Base-by-base conservation (phyloP, 2,113 vertebrate species). In the Galemys pyrenaicus region DNA sequence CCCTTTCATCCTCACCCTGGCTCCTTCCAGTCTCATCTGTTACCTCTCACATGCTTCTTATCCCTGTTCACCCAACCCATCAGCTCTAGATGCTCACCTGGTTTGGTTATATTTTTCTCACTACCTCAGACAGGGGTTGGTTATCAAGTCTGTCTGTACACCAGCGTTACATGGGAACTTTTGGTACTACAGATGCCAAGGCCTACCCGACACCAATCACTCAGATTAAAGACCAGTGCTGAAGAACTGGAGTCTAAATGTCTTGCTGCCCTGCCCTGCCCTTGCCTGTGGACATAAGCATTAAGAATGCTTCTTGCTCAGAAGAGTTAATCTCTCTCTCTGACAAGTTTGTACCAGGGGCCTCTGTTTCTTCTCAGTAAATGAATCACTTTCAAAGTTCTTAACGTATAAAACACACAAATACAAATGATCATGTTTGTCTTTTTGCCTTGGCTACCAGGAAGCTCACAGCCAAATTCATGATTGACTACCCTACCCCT, bases 401-500 rank as follows among this genome's bases (percentile, higher is more conserved):
- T 87, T 15, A 87, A 89, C 28, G 35, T 13, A 81, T 68, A 70
- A 85, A 46, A 51, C 49, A 68, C 26, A 64, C 0, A 92, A 41
- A 68, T 32, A 68, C 0, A 92, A 41, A 11, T 22, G 56, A 39
- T n/a, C 51, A 41, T 15, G 8, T 37, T 84, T 79, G 41, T 80
- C 13, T 71, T 71, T 75, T 75, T 64, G 32, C 35, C 87, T 73
- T 78, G 37, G 32, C 41, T 30, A 51, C 54, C 22, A 41, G 79
- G 71, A 94, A 83, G 39, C 70, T 80, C 46, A 92, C 39, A 90
- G 62, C 20, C 49, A 85, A 56, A 68, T 51, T 41, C 26, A 8
- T n/a, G 67, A 85, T 24, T 19, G 67, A 56, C 17, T 2, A 4
- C 16, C 13, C 56, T 46, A 41, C 46, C 20, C 56, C 44, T 22